phyloP scores from a whole-genome alignment of 2,888 invertebrate species.

The Sarcophaga variegata region DNA sequence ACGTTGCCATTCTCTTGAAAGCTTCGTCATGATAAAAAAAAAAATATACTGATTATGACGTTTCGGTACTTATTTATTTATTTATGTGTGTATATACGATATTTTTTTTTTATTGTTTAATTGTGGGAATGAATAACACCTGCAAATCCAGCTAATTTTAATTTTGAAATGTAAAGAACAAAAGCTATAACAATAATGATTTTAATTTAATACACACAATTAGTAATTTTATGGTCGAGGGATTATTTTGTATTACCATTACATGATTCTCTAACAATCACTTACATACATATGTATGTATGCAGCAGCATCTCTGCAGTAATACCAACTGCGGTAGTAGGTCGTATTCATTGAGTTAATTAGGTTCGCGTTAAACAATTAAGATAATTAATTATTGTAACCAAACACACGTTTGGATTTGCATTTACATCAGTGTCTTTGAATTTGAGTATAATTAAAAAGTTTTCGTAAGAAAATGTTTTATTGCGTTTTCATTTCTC shows the following conservation, averaged over 20 bases:
- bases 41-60: constrained; percentile 43
- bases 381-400: constrained; percentile 26
- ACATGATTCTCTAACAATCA: background rate
- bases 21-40: constrained; percentile 36
- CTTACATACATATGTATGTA: background rate
- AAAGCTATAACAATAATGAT: constrained; percentile 30
- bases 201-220: constrained; percentile 32
- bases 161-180: constrained; percentile 47
- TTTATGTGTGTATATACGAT: constrained; percentile 1
- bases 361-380: constrained; percentile 38
- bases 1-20: constrained; percentile 55
- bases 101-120: constrained; percentile 38
- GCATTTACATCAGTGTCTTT: too few relatives aligned
- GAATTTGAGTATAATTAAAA: too few relatives aligned
- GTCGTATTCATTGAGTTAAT: constrained; percentile 43
- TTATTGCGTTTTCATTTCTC: too few relatives aligned
- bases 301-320: background rate
- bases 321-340: background rate
- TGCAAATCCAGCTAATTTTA: constrained; percentile 57
- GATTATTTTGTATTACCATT: constrained; percentile 36
- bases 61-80: constrained; percentile 1
- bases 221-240: constrained; percentile 36
- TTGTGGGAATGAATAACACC: constrained; percentile 69
- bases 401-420: background rate
- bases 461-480: too few relatives aligned